These are phyloP conservation scores for Numenius arquata DNA, from an alignment of 2,113 vertebrate genomes.

Conservation along the genomic window DNA sequence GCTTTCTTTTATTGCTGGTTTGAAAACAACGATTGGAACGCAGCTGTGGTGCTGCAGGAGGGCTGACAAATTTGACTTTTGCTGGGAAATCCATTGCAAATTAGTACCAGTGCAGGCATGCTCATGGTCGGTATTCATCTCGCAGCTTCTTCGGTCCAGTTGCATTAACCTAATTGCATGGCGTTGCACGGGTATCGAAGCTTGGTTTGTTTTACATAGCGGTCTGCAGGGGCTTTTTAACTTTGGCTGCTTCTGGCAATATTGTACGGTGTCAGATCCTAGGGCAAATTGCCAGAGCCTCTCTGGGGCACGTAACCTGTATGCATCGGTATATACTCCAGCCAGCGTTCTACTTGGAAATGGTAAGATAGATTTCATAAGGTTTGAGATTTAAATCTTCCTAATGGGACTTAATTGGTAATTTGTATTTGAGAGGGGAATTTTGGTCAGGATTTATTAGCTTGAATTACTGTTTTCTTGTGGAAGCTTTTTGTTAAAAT, in stretches of 20 bases:
- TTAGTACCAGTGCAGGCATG: no score
- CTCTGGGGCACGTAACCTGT: not conserved
- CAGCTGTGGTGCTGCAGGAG: not conserved
- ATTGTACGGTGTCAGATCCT: fast-evolving
- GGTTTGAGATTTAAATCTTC: not conserved
- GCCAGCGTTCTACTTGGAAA: not conserved
- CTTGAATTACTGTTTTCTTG: not conserved
- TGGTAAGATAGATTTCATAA: not conserved
- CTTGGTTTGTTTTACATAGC: not conserved
- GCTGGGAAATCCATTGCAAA: not conserved
- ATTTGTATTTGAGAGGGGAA: not conserved
- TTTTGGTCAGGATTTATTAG: not conserved
- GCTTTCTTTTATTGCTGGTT: not conserved
- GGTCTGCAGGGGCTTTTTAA: not conserved
- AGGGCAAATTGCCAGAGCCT: not conserved
- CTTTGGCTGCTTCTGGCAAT: not conserved
- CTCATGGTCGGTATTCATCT: not conserved
- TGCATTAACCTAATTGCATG: not conserved
- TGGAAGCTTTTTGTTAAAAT: not conserved
- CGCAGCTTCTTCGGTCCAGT: not conserved
- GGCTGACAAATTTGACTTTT: not conserved
- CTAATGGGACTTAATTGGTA: not conserved
- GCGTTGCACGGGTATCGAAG: not conserved
- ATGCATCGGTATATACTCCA: not conserved
- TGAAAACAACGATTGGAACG: not conserved